Evolutionary conservation across 1,140 invertebrate genomes (phyloP), one percentile per base, ranked within the genome.

Genomic region (Parasteatoda tepidariorum): DNA sequence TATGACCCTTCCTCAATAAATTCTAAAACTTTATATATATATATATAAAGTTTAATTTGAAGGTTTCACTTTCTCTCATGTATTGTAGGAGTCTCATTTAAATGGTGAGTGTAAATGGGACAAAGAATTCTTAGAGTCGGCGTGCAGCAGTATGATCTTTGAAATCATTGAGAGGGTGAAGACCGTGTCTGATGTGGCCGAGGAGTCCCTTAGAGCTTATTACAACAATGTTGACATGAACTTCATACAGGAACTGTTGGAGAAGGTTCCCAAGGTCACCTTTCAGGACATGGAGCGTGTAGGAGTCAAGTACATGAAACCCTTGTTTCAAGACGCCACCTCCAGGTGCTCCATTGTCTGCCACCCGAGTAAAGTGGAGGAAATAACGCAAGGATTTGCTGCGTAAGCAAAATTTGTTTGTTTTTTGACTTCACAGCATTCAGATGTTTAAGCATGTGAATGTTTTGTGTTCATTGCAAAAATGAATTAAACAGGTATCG

Each of bases 111-210:
- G 88, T 3, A 89, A 91, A 48, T 95, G 95, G 91, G 93, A 95
- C 61, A 89, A 91, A 30, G 91, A 93, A 62, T 89, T 96, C 48
- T 92, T 96, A 78, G 94, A 94, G 86, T 94, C 95, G 0, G 95
- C 95, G 0, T 94, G 93, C 87, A 95, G 94, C 86, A 96, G 95
- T 13, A 88, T 96, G 2, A 92, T 97, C 59, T 97, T 94, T 89
- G 93, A 96, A 88, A 92, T 96, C 9, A 94, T 97, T 78, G 92
- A 94, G 83, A 89, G 92, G 84, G 94, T 96, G 88, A 93, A 95
- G 85, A 94, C 92, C 74, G 92, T 96, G 1, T 91, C 93, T 0
- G 91, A 93, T 86, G 91, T 93, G 1, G 92, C 95, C 1, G 86
- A 88, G 18, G 91, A 94, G 79, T 95, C 94, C 0, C 88, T 97